Conservation (phyloP, 2,113 vertebrate species). For the Myotis lucifugus region DNA sequence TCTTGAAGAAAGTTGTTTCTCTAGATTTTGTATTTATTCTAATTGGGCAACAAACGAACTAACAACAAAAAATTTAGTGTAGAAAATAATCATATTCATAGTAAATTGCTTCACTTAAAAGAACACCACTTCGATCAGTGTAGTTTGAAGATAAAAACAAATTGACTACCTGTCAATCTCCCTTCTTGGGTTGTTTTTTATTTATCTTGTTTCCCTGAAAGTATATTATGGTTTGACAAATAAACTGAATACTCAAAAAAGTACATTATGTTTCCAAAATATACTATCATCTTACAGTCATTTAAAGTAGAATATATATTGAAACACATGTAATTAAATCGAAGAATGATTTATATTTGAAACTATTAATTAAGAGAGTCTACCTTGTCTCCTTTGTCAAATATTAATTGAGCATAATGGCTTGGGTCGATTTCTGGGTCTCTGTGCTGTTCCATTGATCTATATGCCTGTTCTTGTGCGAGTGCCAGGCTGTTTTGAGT, state of each 20-base stretch:
- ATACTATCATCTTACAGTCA: slow-evolving; percentile 17
- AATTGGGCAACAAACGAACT: background rate
- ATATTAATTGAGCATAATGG: no score
- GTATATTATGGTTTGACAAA: background rate
- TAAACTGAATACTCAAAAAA: slow-evolving; percentile 19
- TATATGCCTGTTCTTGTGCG: no score
- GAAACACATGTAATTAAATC: slow-evolving; percentile 36
- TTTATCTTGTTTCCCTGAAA: slow-evolving; percentile 20
- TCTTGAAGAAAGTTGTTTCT: background rate
- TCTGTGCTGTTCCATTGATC: no score
- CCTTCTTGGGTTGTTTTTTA: background rate
- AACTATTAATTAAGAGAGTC: slow-evolving; percentile 38
- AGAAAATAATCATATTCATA: background rate
- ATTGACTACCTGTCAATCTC: background rate
- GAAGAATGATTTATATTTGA: slow-evolving; percentile 55
- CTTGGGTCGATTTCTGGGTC: no score
- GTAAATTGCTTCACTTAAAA: slow-evolving; percentile 1
- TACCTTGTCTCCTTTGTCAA: background rate
- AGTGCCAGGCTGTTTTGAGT: no score
- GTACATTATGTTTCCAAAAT: slow-evolving; percentile 43
- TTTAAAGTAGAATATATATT: background rate
- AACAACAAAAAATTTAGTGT: background rate
- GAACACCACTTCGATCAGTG: background rate
- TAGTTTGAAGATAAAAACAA: background rate
- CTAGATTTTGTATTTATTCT: background rate